Base-by-base conservation (phyloP, 2,888 invertebrate genomes). In the Habrosyne pyritoides region DNA sequence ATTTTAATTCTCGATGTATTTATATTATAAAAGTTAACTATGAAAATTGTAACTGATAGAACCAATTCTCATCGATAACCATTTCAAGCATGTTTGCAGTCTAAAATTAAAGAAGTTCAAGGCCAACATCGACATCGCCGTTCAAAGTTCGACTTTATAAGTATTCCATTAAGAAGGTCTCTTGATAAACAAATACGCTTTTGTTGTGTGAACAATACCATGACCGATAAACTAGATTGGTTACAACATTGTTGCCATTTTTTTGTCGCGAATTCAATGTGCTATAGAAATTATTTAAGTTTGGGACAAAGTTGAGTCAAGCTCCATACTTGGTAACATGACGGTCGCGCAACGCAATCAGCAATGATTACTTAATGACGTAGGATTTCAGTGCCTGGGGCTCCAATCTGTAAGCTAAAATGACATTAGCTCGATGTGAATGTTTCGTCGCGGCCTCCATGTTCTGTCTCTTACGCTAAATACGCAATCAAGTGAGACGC, bases 221-320 rank as follows among this genome's bases (percentile, higher is more conserved):
- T 57, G 52, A 52, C 50, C 57, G 54, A 63, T 53, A 57, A 61
- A 53, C 52, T 55, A 48, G 54, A 28, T 48, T 18, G n/a, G 33
- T 42, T 69, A 55, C 50, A 50, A 26, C 61, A 24, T 63, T 58
- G 42, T 53, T 53, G 52, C n/a, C 54, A 47, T 50, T 53, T 63
- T 49, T 26, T 30, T 50, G 50, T 50, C 50, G 28, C 30, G 50
- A 28, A 50, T 50, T 50, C 50, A 21, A 28, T 50, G 18, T 26
- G 49, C 28, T 49, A 50, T 50, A 21, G 28, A 26, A 26, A 50
- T 28, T 10, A 18, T 18, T 18, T 30, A 28, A 18, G 4, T 24
- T 28, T n/a, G 21, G 21, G n/a, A 49, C 26, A 10, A 50, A 30
- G 30, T 50, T 50, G 28, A 28, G 24, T 42, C 18, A 18, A 42